Evolutionary conservation across 2,797 vertebrate species (phyloP), one percentile per base, ranked within the genome.

Genomic region (Coendou prehensilis): DNA sequence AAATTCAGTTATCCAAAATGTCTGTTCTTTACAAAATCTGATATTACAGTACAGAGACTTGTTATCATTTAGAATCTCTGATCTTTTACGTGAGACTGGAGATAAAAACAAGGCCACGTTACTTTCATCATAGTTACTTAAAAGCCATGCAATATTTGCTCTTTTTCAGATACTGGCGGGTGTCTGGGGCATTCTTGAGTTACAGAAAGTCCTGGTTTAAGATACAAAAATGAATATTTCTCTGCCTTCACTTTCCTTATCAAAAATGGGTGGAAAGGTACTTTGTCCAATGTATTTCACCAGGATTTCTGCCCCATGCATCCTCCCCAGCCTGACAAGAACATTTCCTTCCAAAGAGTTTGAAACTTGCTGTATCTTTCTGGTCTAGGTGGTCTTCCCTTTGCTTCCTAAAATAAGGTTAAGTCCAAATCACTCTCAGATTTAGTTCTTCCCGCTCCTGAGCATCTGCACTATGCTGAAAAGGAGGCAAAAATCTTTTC

Each of bases 1-100:
- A 95, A 92, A 57, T 75, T 91, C 76, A 71, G 69, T 95, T 94
- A 85, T 92, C 87, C 33, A 11, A 82, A 95, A 85, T 6, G 26
- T 26, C 61, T 71, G 10, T 75, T 90, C 37, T 76, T 94, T 47
- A 50, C 23, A 84, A 22, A 67, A 69, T 41, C 78, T 59, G 81
- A 82, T 37, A 86, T 83, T 83, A 28, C 15, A 41, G 56, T 82
- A n/a, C 28, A 71, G 37, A 76, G 37, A 28, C 56, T 81, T 61
- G 6, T 86, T 67, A 82, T 91, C 83, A 30, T 17, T 52, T 45
- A 6, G 30, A 89, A 63, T 52, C 69, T 26, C 15, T 59, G 89
- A 64, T 63, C 57, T 92, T 94, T 76, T 52, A 30, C 14, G 13
- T 52, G 89, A 75, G 71, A 54, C 56, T 67, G 45, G 20, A 89